These are phyloP conservation scores for Scytalopus superciliaris DNA, from an alignment of 2,113 vertebrate genomes.

Conservation along the genomic window DNA sequence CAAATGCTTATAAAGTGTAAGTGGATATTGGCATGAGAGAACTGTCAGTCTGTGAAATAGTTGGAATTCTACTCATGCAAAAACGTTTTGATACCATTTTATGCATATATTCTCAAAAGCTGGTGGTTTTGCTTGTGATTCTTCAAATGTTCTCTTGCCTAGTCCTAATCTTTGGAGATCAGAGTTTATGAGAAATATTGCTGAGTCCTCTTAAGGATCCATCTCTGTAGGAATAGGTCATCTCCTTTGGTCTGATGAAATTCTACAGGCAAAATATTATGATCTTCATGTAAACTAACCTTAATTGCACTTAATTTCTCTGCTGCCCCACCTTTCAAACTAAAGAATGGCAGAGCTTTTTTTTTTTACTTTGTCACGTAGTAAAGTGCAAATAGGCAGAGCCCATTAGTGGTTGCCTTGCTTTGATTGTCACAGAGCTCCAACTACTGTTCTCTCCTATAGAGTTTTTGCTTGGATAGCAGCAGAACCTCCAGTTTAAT, in stretches of 20 bases:
- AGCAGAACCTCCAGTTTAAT: slow-evolving; percentile 25
- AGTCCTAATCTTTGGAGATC: not conserved
- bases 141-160: not conserved
- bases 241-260: not conserved
- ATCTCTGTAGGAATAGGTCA: not conserved
- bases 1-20: not conserved
- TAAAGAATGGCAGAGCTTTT: not conserved
- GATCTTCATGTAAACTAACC: not conserved
- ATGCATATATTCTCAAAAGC: not conserved
- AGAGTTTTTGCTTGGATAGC: slow-evolving; percentile 20
- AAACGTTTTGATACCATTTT: not conserved
- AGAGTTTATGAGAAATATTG: not conserved
- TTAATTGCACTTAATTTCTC: not conserved
- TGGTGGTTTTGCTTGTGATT: not conserved
- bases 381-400: not conserved
- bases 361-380: not conserved
- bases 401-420: not conserved
- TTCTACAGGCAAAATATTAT: not conserved
- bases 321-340: not conserved
- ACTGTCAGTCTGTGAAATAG: not conserved
- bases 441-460: not conserved
- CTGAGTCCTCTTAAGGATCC: not conserved
- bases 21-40: not conserved
- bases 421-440: slow-evolving; percentile 1
- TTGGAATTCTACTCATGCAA: not conserved